These are phyloP conservation scores for Coregonus sp. DNA, from an alignment of 2,797 vertebrate genomes.

Conservation along the genomic window DNA sequence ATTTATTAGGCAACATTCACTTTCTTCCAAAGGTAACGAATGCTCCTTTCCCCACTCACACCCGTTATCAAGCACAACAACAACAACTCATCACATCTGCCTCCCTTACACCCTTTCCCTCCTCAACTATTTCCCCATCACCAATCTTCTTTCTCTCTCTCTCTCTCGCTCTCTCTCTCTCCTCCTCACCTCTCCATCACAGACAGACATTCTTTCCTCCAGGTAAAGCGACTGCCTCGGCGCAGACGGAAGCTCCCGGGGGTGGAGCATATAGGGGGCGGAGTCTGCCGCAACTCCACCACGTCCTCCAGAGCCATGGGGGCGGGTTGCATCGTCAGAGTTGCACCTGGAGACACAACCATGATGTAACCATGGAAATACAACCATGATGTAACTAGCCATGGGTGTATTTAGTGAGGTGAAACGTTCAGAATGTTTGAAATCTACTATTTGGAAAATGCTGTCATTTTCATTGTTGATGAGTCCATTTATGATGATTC, in stretches of 20 bases:
- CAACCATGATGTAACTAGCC: neutral
- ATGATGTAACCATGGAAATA: neutral
- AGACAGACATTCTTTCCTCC: conserved; percentile 89
- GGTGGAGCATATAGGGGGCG: conserved; percentile 85
- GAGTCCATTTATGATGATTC: neutral
- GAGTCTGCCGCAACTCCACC: conserved; percentile 86
- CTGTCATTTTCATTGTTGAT: neutral
- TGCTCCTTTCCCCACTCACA: neutral
- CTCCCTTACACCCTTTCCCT: no score
- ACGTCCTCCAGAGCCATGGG: conserved; percentile 83
- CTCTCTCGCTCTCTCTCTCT: no score
- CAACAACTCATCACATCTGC: no score
- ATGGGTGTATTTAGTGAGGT: neutral
- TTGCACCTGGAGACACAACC: conserved; percentile 74
- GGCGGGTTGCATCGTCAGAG: conserved; percentile 85
- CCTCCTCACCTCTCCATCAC: conserved; percentile 74
- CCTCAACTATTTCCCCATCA: no score
- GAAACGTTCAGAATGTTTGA: neutral
- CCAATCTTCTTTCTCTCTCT: no score
- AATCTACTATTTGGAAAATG: neutral
- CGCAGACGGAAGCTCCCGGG: conserved; percentile 87
- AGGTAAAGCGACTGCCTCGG: conserved; percentile 87
- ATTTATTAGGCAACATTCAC: neutral
- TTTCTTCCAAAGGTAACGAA: neutral
- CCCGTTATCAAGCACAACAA: no score